These are phyloP conservation scores for Verasper variegatus DNA, from an alignment of 2,113 vertebrate species.

Conservation along the genomic window DNA sequence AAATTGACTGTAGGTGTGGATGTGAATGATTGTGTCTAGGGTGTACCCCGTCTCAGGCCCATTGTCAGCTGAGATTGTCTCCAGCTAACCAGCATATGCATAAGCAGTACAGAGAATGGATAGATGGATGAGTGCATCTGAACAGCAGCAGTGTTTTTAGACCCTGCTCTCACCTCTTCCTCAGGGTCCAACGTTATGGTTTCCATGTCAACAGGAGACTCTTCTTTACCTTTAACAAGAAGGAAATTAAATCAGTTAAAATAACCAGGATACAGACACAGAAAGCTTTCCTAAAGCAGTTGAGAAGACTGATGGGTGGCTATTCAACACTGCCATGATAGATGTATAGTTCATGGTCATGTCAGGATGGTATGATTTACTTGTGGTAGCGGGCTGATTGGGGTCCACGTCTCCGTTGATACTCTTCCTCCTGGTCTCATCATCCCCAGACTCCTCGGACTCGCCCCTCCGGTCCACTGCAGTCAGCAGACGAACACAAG, in stretches of 20 bases:
- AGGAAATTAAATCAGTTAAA: neutral
- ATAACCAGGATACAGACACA: neutral
- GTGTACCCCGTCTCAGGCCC: too few species aligned
- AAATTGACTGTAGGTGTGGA: too few species aligned
- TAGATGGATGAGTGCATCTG: neutral
- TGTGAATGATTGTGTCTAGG: too few species aligned
- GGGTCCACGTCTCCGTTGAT: conserved; percentile 86
- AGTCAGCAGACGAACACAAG: conserved; percentile 17
- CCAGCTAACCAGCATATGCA: neutral
- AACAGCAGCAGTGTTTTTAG: neutral
- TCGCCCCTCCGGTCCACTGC: conserved; percentile 93
- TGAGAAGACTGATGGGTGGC: neutral
- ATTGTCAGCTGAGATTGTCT: too few species aligned
- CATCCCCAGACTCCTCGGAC: conserved; percentile 96
- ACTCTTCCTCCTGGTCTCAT: conserved; percentile 88
- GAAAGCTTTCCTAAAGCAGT: neutral
- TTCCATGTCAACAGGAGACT: conserved; percentile 96
- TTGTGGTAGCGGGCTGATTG: conserved; percentile 74
- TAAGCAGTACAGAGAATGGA: neutral
- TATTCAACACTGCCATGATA: neutral
- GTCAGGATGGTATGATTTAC: conserved; percentile 37
- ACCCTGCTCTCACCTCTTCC: conserved; percentile 88
- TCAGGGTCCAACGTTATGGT: conserved; percentile 94
- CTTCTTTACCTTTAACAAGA: conserved; percentile 85
- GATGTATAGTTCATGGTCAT: too few species aligned